These are phyloP conservation scores for Dufourea novaeangliae DNA, from an alignment of 1,140 invertebrate genomes.

Conservation along the genomic window DNA sequence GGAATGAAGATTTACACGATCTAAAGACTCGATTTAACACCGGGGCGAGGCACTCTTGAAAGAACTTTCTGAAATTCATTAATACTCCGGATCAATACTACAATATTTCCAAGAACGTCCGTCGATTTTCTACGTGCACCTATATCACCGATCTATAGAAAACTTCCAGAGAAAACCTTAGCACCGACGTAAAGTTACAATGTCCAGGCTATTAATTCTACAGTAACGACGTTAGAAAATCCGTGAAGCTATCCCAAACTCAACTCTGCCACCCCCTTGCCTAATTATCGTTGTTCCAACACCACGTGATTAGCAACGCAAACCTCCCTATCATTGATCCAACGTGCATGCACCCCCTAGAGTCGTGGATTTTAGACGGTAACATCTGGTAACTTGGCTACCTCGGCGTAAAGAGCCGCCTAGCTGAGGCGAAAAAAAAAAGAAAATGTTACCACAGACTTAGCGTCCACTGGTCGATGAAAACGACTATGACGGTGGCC, in stretches of 20 bases:
- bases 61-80: conserved; percentile 2
- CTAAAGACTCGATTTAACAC: neutral
- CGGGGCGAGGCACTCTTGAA: neutral
- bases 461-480: neutral
- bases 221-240: neutral
- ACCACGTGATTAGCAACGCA: conserved; percentile 51
- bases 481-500: neutral
- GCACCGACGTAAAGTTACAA: neutral
- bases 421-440: neutral
- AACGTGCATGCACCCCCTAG: conserved; percentile 13
- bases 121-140: too few relatives aligned
- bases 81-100: neutral
- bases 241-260: neutral
- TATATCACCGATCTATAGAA: too few relatives aligned
- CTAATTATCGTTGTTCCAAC: conserved; percentile 45
- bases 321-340: conserved; percentile 46
- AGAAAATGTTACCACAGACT: neutral
- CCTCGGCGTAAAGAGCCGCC: neutral
- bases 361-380: neutral
- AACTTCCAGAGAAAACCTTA: neutral
- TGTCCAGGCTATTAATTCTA: neutral
- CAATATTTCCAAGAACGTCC: too few relatives aligned
- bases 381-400: neutral
- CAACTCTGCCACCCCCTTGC: neutral
- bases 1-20: neutral